Conservation (phyloP, 2,797 vertebrate genomes). For the Lacerta agilis region DNA sequence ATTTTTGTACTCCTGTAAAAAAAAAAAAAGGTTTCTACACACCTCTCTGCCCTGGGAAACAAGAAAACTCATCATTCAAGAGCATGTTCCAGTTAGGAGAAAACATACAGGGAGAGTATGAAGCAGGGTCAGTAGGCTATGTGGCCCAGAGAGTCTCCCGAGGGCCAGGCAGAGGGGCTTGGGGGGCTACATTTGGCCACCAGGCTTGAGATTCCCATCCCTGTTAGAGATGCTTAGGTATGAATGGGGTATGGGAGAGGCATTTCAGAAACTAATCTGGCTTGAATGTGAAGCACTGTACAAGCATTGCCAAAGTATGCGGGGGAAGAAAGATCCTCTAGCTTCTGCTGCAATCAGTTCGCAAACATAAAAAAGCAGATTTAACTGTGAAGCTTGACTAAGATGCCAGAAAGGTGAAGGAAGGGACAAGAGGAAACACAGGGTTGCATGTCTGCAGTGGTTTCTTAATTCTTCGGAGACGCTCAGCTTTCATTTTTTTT, state of each 20-base stretch:
- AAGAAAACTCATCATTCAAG: too few species aligned
- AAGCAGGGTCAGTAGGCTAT: too few species aligned
- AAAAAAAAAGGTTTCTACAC: too few species aligned
- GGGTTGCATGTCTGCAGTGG: background rate
- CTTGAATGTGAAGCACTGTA: background rate
- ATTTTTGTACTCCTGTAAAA: too few species aligned
- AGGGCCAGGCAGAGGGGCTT: too few species aligned
- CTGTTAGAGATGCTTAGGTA: background rate
- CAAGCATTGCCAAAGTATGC: background rate
- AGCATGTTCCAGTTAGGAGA: too few species aligned
- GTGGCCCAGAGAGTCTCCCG: too few species aligned
- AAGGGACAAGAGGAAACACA: background rate
- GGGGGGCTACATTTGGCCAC: too few species aligned
- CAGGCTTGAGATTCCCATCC: too few species aligned
- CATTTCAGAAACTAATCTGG: background rate
- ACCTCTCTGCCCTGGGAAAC: too few species aligned
- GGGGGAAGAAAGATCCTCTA: background rate
- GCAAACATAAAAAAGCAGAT: background rate
- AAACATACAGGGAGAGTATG: too few species aligned
- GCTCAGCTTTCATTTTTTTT: background rate
- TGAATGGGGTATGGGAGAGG: background rate
- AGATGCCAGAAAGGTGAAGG: background rate
- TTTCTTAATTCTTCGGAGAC: background rate
- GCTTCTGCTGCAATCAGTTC: background rate
- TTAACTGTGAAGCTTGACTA: background rate